Conservation (phyloP, 2,113 vertebrate species). For the Pristiophorus japonicus region DNA sequence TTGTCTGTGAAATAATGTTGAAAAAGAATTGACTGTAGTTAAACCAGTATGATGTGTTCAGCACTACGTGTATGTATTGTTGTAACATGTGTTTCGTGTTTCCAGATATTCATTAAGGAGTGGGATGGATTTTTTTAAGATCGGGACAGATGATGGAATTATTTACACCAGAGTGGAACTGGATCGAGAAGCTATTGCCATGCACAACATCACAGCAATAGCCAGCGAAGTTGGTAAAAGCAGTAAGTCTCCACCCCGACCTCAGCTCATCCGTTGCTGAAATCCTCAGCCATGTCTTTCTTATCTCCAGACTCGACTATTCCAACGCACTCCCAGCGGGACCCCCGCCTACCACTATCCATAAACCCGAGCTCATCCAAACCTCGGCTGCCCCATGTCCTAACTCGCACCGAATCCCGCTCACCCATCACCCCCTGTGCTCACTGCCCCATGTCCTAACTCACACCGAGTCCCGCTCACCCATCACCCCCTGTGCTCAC, state of each 20-base stretch:
- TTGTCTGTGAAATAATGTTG: background rate
- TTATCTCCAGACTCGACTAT: background rate
- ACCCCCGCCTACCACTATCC: background rate
- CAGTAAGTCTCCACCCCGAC: slow-evolving; percentile 48
- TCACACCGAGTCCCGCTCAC: too few species aligned
- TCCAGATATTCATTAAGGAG: slow-evolving; percentile 69
- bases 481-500: too few species aligned
- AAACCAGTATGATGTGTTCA: background rate
- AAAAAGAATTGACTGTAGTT: background rate
- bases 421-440: too few species aligned
- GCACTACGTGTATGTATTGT: background rate
- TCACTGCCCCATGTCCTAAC: background rate
- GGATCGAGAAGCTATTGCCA: slow-evolving; percentile 73
- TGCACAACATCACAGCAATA: slow-evolving; percentile 71
- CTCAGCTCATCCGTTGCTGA: background rate
- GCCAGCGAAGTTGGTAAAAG: slow-evolving; percentile 67
- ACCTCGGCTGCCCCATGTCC: background rate
- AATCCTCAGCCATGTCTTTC: background rate
- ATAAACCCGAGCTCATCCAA: background rate
- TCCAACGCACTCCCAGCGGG: background rate
- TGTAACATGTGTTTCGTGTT: background rate
- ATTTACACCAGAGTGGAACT: slow-evolving; percentile 65
- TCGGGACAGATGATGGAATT: slow-evolving; percentile 57
- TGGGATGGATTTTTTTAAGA: slow-evolving; percentile 57
- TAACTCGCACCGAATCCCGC: background rate